phyloP scores from a whole-genome alignment of 2,113 vertebrate species.

The Actenoides hombroni region DNA sequence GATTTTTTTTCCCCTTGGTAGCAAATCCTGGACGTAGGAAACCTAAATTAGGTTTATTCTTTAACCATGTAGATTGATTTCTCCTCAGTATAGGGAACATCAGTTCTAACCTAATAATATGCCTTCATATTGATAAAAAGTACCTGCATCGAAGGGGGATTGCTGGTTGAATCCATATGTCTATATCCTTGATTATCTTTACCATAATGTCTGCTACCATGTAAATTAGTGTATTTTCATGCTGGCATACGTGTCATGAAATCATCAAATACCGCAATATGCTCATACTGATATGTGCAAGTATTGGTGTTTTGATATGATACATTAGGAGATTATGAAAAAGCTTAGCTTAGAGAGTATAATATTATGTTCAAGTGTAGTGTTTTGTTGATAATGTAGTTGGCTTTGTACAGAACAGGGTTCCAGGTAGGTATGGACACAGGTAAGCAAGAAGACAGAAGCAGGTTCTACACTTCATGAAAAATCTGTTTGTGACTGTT shows the following conservation, averaged over 20 bases:
- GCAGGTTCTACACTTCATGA: neutral
- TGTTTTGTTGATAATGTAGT: neutral
- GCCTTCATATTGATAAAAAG: neutral
- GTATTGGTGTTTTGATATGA: neutral
- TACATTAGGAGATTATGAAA: neutral
- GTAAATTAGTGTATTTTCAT: slow-evolving; percentile 41
- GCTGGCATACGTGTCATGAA: neutral
- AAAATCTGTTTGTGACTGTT: neutral
- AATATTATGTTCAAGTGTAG: neutral
- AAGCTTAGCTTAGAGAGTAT: neutral
- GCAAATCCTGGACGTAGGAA: neutral
- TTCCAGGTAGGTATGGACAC: neutral
- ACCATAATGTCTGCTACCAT: neutral
- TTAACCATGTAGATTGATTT: neutral
- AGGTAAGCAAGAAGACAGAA: neutral
- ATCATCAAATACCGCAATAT: neutral
- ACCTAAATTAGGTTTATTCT: neutral
- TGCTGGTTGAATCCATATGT: slow-evolving; percentile 1
- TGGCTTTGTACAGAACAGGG: neutral
- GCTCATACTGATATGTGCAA: neutral
- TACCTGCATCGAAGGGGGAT: neutral
- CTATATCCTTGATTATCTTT: slow-evolving; percentile 8
- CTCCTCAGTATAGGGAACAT: neutral
- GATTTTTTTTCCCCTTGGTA: neutral
- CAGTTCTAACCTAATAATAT: neutral